Conservation (phyloP, 2,113 vertebrate species). For the Burhinus oedicnemus region DNA sequence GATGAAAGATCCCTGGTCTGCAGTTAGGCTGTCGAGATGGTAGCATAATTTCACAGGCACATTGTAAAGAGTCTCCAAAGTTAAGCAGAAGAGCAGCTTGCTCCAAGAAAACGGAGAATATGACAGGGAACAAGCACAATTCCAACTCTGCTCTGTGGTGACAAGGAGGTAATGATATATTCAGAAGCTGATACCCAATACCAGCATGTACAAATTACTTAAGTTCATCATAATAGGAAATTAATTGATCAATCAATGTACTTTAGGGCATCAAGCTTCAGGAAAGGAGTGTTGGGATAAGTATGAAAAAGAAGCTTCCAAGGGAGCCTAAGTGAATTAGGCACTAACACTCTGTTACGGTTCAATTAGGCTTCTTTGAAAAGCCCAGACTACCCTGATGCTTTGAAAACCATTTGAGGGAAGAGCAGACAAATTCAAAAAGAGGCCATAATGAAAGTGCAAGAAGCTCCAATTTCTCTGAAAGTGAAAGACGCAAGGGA, state of each 20-base stretch:
- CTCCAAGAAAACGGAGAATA: not conserved
- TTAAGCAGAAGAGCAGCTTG: not conserved
- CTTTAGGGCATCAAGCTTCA: not conserved
- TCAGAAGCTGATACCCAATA: not conserved
- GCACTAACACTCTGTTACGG: not conserved
- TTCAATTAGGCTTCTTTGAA: slow-evolving; percentile 55
- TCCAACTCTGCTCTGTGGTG: not conserved
- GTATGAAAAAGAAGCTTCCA: not conserved
- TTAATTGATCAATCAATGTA: slow-evolving; percentile 27
- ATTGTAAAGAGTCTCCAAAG: not conserved
- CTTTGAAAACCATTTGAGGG: slow-evolving; percentile 54
- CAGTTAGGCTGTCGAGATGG: not conserved
- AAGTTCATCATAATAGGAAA: slow-evolving; percentile 18
- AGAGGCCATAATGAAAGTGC: slow-evolving; percentile 51
- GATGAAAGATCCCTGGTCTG: not conserved
- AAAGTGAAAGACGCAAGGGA: slow-evolving; percentile 33
- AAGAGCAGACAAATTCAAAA: slow-evolving; percentile 53
- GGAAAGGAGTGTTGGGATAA: not conserved
- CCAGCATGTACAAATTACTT: not conserved
- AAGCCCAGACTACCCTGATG: slow-evolving; percentile 1
- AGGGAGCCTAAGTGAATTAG: slow-evolving; percentile 50
- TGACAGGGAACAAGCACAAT: not conserved
- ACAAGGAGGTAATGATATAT: not conserved
- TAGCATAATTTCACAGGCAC: not conserved
- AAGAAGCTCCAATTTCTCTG: slow-evolving; percentile 54